A percentile compares a stretch with the other conserved stretches of the same genome.
Evolutionary conservation across 2,888 invertebrate genomes (phyloP).

Genomic region (Acrobasis consociella): DNA sequence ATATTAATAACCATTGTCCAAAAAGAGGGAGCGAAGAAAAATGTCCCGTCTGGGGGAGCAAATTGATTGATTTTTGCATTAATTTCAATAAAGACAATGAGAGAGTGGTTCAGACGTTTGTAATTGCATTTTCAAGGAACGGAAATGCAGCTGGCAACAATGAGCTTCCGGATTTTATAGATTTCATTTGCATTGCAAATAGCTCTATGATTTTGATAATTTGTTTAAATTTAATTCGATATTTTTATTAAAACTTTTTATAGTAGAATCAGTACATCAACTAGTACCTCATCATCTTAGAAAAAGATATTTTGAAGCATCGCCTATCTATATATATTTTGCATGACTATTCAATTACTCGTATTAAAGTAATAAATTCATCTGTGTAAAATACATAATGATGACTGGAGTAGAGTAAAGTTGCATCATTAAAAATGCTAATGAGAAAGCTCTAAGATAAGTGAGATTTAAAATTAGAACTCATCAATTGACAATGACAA

Average conservation of each 20-base stretch:
- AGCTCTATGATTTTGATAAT: constrained; percentile 31
- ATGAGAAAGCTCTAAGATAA: too few relatives aligned
- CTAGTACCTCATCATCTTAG: too few relatives aligned
- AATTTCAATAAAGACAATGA: constrained; percentile 80
- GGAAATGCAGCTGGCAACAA: constrained; percentile 32
- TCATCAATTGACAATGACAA: constrained; percentile 5
- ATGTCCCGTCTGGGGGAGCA: constrained; percentile 39
- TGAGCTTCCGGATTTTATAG: constrained; percentile 31
- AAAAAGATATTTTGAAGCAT: too few relatives aligned
- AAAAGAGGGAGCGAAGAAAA: constrained; percentile 49
- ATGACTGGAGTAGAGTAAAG: too few relatives aligned
- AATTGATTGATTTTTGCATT: constrained; percentile 80
- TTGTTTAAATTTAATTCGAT: not conserved
- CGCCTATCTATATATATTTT: too few relatives aligned
- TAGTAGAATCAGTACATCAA: too few relatives aligned
- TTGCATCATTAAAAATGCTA: too few relatives aligned
- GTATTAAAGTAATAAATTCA: too few relatives aligned
- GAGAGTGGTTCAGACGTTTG: constrained; percentile 65
- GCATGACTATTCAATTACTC: too few relatives aligned
- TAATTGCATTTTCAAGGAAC: constrained; percentile 56
- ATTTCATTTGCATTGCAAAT: constrained; percentile 11
- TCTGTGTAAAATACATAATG: too few relatives aligned
- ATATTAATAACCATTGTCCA: constrained; percentile 73
- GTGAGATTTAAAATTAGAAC: not conserved
- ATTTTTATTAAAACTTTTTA: too few relatives aligned